Percentiles rank a stretch among this genome's conserved stretches.
Conservation (phyloP, 2,888 invertebrate genomes). For the Cataglyphis albicans region DNA sequence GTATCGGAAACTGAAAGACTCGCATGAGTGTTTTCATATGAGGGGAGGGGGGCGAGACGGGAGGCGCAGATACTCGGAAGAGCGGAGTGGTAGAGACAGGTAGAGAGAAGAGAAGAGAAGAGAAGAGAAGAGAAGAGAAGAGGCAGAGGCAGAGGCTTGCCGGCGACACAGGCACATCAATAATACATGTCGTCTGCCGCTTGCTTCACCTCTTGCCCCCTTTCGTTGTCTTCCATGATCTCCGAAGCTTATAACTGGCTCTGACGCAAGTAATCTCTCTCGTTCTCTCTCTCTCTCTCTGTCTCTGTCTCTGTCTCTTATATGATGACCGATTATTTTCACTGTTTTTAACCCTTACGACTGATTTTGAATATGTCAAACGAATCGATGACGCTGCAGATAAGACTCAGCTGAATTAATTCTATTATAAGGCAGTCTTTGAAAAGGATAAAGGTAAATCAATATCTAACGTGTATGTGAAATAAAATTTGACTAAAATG, state of each 20-base stretch:
- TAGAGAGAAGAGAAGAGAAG: slow-evolving; percentile 47
- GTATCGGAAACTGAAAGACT: slow-evolving; percentile 76
- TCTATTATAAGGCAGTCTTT: neutral
- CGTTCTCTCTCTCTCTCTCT: slow-evolving; percentile 45
- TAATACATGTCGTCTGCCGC: slow-evolving; percentile 80
- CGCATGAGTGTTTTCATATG: slow-evolving; percentile 56
- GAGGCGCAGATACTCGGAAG: slow-evolving; percentile 52
- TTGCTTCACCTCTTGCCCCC: slow-evolving; percentile 61
- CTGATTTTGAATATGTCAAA: slow-evolving; percentile 11
- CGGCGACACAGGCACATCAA: slow-evolving; percentile 81
- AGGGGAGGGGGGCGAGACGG: slow-evolving; percentile 38
- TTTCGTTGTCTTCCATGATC: slow-evolving; percentile 74
- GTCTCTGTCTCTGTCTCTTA: slow-evolving; percentile 59
- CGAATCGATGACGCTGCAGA: slow-evolving; percentile 21
- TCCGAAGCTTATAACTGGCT: slow-evolving; percentile 76
- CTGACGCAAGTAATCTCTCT: slow-evolving; percentile 79
- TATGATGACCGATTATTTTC: slow-evolving; percentile 29
- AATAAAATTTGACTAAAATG: neutral
- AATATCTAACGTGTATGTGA: neutral
- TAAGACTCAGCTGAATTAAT: slow-evolving; percentile 2
- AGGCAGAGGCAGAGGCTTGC: slow-evolving; percentile 64
- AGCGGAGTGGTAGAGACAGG: slow-evolving; percentile 49
- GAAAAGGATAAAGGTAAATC: neutral
- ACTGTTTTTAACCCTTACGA: slow-evolving; percentile 14
- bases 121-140: slow-evolving; percentile 47